Percentiles rank a stretch among this genome's conserved stretches.
Conservation (phyloP, 1,140 invertebrate genomes). For the Drosophila sproati region DNA sequence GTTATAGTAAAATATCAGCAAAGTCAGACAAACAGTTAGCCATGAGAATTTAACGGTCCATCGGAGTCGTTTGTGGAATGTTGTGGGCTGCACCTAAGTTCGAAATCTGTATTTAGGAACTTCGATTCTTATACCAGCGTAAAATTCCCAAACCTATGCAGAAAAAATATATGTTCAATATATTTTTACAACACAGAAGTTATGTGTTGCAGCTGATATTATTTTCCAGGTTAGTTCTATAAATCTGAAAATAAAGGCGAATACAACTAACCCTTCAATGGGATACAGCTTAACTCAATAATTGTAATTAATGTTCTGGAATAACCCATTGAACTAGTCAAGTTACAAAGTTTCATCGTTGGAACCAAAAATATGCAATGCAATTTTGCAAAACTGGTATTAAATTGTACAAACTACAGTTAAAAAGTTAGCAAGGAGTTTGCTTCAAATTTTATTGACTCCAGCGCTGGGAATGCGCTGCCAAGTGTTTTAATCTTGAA, state of each 20-base stretch:
- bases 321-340: slow-evolving; percentile 8
- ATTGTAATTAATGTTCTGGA: slow-evolving; percentile 4
- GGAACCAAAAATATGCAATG: slow-evolving; percentile 38
- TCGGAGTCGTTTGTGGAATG: no score
- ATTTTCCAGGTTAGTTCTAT: not conserved
- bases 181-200: no score
- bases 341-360: slow-evolving; percentile 32
- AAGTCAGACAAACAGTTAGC: no score
- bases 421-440: slow-evolving; percentile 48
- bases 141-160: no score
- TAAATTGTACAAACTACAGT: slow-evolving; percentile 52
- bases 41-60: no score
- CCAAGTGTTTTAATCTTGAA: slow-evolving; percentile 61
- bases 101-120: no score
- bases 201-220: not conserved
- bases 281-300: not conserved
- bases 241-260: not conserved
- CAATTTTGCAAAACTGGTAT: slow-evolving; percentile 43
- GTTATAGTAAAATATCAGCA: no score
- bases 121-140: no score
- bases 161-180: no score
- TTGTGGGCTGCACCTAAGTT: no score
- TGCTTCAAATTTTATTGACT: slow-evolving; percentile 37
- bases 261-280: no score
- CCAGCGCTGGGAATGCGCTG: slow-evolving; percentile 31